Base-by-base conservation (phyloP, 2,888 invertebrate species). In the Lasioglossum figueresi region DNA sequence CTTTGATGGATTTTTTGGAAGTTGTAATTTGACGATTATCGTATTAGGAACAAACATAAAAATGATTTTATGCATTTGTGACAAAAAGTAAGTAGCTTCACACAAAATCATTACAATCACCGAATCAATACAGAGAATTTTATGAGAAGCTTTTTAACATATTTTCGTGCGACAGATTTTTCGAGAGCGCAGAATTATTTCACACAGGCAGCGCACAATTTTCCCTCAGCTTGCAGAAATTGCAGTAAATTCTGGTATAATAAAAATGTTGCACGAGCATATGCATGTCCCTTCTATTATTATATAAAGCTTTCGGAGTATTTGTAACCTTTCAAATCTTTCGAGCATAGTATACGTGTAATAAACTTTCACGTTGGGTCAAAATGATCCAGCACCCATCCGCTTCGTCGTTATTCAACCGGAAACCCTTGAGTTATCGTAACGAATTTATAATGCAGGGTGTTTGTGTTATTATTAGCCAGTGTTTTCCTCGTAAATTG, bases 401-500 rank as follows among this genome's bases (percentile, higher is more conserved):
- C 63, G 63, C 31, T 31, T 6, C 63, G 63, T 31, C 19, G 63
- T 63, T 63, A 63, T 31, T 63, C 63, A 19, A 31, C 63, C 63
- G 63, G 68, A 37, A 23, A 68, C 34, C 68, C 68, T 12, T 23
- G 68, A 37, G 34, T 68, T 68, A 37, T 63, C 37, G 34, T 34
- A 68, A 68, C 34, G 68, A 68, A 68, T 68, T 68, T 68, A 34
- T 68, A 68, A 68, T 68, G 6, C 68, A 37, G 34, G 37, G 68
- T 68, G 68, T 68, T 68, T 19, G 63, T 31, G 63, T 63, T 63
- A 63, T 63, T 63, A 63, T 63, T 63, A 63, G 63, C 63, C 63
- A 2, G 16, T 31, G 31, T 31, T 63, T 31, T 31, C 19, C 63
- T 63, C 63, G 31, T 63, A 63, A 63, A 31, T 31, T 16, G 2